A percentile compares a stretch with the other conserved stretches of the same genome.
These are phyloP conservation scores for Drosophila eugracilis DNA, from an alignment of 1,140 invertebrate species.

Conservation along the genomic window DNA sequence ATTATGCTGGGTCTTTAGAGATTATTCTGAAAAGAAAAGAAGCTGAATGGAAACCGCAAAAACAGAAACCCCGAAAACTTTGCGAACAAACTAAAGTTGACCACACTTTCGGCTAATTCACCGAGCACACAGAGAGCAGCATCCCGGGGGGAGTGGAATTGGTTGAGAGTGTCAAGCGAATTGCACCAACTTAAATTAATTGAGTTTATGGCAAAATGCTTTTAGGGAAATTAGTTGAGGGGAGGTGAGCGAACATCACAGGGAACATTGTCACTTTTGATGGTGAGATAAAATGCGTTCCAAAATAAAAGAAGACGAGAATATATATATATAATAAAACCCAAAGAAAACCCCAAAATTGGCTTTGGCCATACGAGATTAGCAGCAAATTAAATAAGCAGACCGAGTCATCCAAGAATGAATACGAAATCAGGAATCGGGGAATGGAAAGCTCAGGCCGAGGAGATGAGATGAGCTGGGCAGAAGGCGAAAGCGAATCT, in stretches of 20 bases:
- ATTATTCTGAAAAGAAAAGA: constrained; percentile 8
- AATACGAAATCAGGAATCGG: constrained; percentile 16
- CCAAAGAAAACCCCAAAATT: constrained; percentile 50
- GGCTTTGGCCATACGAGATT: constrained; percentile 72
- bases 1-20: constrained; percentile 20
- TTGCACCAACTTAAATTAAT: constrained; percentile 81
- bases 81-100: constrained; percentile 41
- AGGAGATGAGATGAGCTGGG: constrained; percentile 43
- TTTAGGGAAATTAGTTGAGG: constrained; percentile 77
- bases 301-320: too few relatives aligned
- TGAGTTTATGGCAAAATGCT: constrained; percentile 82
- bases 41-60: constrained; percentile 30
- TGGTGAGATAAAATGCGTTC: constrained; percentile 53
- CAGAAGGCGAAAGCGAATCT: constrained; percentile 71
- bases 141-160: constrained; percentile 11
- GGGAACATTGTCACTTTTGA: constrained; percentile 76
- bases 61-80: constrained; percentile 45
- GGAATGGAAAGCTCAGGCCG: constrained; percentile 18
- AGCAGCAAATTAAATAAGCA: constrained; percentile 82
- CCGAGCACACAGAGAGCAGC: constrained; percentile 19
- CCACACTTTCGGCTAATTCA: constrained; percentile 71
- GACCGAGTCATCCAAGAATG: constrained; percentile 45
- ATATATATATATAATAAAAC: constrained; percentile 22
- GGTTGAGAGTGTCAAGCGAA: constrained; percentile 63
- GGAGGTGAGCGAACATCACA: constrained; percentile 53